A percentile compares a stretch with the other conserved stretches of the same genome.
Conservation (phyloP, 1,140 invertebrate genomes). For the Bombus confusus region DNA sequence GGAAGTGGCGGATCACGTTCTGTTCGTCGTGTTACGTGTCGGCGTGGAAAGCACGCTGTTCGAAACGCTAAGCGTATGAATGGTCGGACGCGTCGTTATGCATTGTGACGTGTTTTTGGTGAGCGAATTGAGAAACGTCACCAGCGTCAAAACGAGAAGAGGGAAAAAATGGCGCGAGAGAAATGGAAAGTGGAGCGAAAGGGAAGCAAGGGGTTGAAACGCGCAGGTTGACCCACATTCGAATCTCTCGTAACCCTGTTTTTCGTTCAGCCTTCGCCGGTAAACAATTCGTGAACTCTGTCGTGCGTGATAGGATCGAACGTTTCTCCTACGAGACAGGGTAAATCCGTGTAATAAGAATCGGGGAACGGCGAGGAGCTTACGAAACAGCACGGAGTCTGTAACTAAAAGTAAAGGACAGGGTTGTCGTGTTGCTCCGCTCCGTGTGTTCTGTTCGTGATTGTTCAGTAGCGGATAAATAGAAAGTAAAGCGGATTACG, state of each 20-base stretch:
- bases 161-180: slow-evolving; percentile 5
- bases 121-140: slow-evolving; percentile 44
- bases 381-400: background rate
- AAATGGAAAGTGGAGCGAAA: slow-evolving; percentile 1
- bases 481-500: background rate
- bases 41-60: background rate
- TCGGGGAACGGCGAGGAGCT: background rate
- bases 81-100: slow-evolving; percentile 48
- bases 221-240: slow-evolving; percentile 54
- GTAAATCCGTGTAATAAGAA: slow-evolving; percentile 37
- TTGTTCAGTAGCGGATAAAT: background rate
- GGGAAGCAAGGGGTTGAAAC: slow-evolving; percentile 21
- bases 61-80: background rate
- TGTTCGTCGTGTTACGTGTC: background rate
- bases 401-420: background rate
- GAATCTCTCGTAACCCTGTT: slow-evolving; percentile 41
- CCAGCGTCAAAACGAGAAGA: background rate
- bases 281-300: slow-evolving; percentile 36
- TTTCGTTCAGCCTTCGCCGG: slow-evolving; percentile 10
- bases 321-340: slow-evolving; percentile 4
- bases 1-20: background rate
- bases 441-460: background rate
- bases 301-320: slow-evolving; percentile 42
- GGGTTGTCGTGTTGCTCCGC: background rate
- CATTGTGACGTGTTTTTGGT: slow-evolving; percentile 49